phyloP scores from a whole-genome alignment of 2,113 vertebrate genomes.

The Delphinapterus leucas region DNA sequence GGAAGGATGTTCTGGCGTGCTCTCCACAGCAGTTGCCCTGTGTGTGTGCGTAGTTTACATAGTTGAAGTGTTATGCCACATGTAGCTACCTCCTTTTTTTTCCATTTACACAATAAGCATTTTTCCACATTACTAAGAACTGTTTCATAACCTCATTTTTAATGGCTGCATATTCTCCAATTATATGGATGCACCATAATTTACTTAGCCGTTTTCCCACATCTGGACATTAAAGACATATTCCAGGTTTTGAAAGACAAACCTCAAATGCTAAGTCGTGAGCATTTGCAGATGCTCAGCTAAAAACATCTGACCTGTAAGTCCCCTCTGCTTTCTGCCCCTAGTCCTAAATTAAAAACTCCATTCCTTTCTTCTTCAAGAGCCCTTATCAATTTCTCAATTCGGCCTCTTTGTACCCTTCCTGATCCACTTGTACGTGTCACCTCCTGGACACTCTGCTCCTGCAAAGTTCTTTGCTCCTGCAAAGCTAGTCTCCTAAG shows the following conservation, averaged over 20 bases:
- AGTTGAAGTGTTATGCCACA: accelerated
- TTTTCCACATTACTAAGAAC: background rate
- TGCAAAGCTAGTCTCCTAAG: background rate
- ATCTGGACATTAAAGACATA: background rate
- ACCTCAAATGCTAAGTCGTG: background rate
- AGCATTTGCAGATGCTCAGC: background rate
- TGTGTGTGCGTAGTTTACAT: no score
- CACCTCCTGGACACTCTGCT: background rate
- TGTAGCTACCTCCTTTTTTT: background rate
- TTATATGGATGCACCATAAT: background rate
- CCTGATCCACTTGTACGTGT: background rate
- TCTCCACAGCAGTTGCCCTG: background rate
- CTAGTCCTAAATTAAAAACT: background rate
- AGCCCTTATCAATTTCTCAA: background rate
- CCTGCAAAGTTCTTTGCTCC: background rate
- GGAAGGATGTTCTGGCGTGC: background rate
- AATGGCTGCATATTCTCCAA: background rate
- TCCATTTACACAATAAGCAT: background rate
- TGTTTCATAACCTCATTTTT: background rate
- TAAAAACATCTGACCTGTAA: background rate
- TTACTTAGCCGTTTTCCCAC: background rate
- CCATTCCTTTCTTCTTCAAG: background rate
- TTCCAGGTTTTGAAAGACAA: background rate
- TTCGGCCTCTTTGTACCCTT: background rate
- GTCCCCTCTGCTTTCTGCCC: background rate